Evolutionary conservation across 2,113 vertebrate species (phyloP), one percentile per base, ranked within the genome.

Genomic region (Dasyornis broadbenti): DNA sequence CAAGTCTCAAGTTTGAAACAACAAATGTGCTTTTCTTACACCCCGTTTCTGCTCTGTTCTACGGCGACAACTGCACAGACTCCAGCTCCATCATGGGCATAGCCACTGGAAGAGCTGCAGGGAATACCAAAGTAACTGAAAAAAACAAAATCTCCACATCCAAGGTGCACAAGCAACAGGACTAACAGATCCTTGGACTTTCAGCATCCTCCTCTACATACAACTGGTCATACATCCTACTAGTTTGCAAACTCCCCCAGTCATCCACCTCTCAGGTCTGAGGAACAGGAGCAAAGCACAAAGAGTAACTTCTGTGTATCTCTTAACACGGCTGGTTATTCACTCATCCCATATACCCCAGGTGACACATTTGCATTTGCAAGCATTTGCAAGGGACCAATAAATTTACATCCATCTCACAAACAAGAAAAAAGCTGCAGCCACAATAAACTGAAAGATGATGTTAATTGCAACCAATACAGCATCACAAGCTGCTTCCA

Each of bases 401-500:
- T 18, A 79, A 56, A 83, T 5, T 15, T 3, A 60, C 8, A 76
- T 14, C 40, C 19, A 23, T 13, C 33, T 71, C 39, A 57, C 20
- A 61, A 57, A 59, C 2, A 9, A 26, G 22, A 35, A 16, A 42
- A 50, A 70, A 59, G 7, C 60, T 66, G 78, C 64, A 82, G n/a
- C 61, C 77, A 65, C 86, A 64, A 65, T 7, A 39, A 76, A 45
- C 45, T 33, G 39, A 28, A 63, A 56, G 21, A 66, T 6, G 16
- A 56, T 22, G 26, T 56, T 85, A 89, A 69, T 40, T 80, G 40
- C 57, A 71, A 60, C 42, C 61, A 64, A 24, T 42, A 71, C 19
- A 90, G 76, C 86, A 89, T 47, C 86, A 94, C 89, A 76, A 65
- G 59, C 84, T 92, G 87, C 63, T 87, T 94, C 86, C 59, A 85